Base-by-base conservation (phyloP, 2,113 vertebrate genomes). In the Chinchilla lanigera region DNA sequence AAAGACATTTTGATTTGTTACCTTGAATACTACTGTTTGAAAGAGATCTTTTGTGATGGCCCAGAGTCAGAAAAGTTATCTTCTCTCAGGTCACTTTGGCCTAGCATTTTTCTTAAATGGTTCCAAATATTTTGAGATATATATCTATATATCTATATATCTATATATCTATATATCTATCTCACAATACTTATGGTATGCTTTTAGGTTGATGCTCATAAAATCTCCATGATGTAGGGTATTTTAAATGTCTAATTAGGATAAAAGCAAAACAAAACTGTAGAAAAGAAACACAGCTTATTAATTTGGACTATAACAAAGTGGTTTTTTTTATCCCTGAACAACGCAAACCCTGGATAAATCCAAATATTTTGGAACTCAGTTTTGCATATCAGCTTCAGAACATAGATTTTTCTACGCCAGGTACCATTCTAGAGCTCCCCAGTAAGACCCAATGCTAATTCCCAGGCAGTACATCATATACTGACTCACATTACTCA, bases 211-310 rank as follows among this genome's bases (percentile, higher is more conserved):
- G 81, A 81, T 41, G n/a, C 4, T 86, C 56, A 86, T 67, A 89
- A 86, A 86, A 50, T 13, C 19, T 56, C 61, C 41, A 88, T 26
- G 8, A 92, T 28, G 16, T n/a, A 91, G 17, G 35, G 56, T 56
- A 92, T 86, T 96, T 96, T 60, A 92, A 92, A 93, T 78, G 44
- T 86, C 75, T 56, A 84, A 50, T 89, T 61, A 90, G 81, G 82
- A 95, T 63, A 30, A 13, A 96, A 60, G 7, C 50, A 92, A 96
- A 93, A 95, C 67, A 83, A 93, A 96, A 80, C 58, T 63, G 22
- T 80, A 60, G n/a, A 67, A 13, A 93, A 95, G 35, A 93, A 94
- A 71, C 41, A 83, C 0, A 88, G 54, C 7, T 44, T 20, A 61
- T 67, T 81, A 96, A 85, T 81, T 71, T 93, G 35, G 41, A 88